phyloP scores from a whole-genome alignment of 2,888 invertebrate species.

The Oscheius sp. region DNA sequence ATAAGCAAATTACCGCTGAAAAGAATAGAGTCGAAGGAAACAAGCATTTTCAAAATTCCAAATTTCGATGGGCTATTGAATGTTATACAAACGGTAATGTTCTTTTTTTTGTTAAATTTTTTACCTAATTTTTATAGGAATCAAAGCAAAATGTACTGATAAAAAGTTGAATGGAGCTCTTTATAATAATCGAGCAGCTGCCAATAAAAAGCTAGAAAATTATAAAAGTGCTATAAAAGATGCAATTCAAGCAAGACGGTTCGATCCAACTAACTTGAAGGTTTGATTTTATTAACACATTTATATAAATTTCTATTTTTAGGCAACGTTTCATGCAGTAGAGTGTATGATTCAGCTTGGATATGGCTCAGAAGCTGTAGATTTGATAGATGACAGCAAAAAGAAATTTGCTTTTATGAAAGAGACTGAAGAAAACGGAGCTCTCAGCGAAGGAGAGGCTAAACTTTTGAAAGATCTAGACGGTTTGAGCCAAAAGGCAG shows the following conservation, averaged over 20 bases:
- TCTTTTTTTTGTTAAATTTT: neutral
- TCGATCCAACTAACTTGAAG: conserved; percentile 70
- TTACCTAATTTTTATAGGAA: conserved; percentile 71
- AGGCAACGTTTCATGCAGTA: conserved; percentile 77
- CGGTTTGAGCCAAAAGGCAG: conserved; percentile 40
- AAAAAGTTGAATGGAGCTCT: conserved; percentile 82
- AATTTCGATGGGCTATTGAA: conserved; percentile 85
- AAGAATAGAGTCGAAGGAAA: conserved; percentile 96
- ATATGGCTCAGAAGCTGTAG: conserved; percentile 52
- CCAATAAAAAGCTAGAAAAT: conserved; percentile 82
- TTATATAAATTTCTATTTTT: conserved; percentile 78
- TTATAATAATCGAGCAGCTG: conserved; percentile 89
- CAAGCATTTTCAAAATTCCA: conserved; percentile 90
- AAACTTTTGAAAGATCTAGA: conserved; percentile 43
- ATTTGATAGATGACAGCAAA: conserved; percentile 55
- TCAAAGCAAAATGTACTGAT: conserved; percentile 81
- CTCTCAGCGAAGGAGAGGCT: conserved; percentile 36
- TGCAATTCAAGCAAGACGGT: conserved; percentile 81
- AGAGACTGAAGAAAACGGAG: conserved; percentile 40
- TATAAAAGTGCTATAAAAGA: conserved; percentile 76
- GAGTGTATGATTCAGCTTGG: conserved; percentile 62
- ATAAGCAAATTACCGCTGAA: conserved; percentile 79
- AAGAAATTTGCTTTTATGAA: conserved; percentile 40
- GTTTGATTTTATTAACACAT: conserved; percentile 26
- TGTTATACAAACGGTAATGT: conserved; percentile 82